Conservation (phyloP, 2,113 vertebrate species). For the Monarcha castaneiventris region DNA sequence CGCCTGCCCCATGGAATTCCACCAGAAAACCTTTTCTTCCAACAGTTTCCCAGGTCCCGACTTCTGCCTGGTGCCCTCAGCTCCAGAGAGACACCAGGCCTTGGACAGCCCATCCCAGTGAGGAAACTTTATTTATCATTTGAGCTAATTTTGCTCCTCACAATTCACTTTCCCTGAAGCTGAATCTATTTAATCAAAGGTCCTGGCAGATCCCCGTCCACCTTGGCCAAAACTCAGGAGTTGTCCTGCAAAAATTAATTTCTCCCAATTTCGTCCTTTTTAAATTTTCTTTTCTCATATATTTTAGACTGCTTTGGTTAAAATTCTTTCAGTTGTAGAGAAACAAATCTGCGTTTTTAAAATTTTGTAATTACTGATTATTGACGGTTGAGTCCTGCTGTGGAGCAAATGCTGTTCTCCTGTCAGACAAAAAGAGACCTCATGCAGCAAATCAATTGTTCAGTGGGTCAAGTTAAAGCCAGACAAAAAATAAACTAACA, state of each 20-base stretch:
- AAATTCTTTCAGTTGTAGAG: background rate
- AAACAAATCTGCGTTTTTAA: background rate
- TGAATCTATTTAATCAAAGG: background rate
- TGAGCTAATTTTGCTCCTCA: background rate
- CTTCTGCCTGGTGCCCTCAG: background rate
- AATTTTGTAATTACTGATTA: background rate
- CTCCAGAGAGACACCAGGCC: rapidly evolving
- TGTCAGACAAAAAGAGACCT: background rate
- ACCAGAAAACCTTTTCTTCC: background rate
- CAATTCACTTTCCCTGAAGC: no score
- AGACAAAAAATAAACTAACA: background rate
- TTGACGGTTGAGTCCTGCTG: background rate
- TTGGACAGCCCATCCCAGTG: rapidly evolving
- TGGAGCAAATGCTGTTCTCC: background rate
- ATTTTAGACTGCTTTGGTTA: background rate
- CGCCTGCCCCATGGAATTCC: background rate
- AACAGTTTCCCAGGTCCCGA: background rate
- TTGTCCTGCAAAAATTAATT: background rate
- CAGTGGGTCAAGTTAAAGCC: background rate
- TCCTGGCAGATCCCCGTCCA: rapidly evolving
- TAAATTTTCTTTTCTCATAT: no score
- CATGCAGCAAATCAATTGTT: background rate
- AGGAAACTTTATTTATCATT: background rate
- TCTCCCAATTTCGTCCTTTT: rapidly evolving
- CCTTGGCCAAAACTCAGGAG: background rate